phyloP scores from a whole-genome alignment of 2,113 vertebrate genomes.

The Tringa solitaria region DNA sequence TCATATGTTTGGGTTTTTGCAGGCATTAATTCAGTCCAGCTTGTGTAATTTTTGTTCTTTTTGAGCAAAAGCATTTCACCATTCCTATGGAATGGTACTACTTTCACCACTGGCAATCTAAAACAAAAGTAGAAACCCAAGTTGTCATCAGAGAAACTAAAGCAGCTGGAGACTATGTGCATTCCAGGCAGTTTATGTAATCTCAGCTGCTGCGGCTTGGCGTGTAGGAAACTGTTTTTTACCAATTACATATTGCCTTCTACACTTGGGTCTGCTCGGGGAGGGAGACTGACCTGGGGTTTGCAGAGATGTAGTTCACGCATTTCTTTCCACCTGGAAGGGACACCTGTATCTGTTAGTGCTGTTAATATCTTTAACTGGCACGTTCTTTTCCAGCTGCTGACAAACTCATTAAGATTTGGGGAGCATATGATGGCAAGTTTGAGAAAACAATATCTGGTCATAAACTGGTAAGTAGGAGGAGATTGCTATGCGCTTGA shows the following conservation, averaged over 20 bases:
- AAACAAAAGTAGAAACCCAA: constrained; percentile 44
- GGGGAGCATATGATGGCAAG: constrained; percentile 97
- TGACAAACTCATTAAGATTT: constrained; percentile 99
- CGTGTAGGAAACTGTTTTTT: background rate
- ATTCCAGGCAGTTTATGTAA: constrained; percentile 62
- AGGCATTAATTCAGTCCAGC: background rate
- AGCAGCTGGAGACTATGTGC: constrained; percentile 3
- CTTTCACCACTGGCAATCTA: background rate
- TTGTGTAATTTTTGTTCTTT: background rate
- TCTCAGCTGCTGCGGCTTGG: constrained; percentile 40
- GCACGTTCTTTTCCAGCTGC: constrained; percentile 79
- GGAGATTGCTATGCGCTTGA: background rate
- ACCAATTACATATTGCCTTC: background rate
- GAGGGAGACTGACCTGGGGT: background rate
- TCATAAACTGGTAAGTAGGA: constrained; percentile 92
- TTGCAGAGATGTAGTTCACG: background rate
- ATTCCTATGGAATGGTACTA: background rate
- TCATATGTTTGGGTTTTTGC: background rate
- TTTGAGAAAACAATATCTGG: constrained; percentile 99
- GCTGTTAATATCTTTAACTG: background rate
- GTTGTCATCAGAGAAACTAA: constrained; percentile 10
- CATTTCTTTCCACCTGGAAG: background rate
- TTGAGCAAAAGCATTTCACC: background rate
- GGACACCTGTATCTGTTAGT: background rate
- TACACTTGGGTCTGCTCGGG: background rate